Evolutionary conservation across 2,888 invertebrate genomes (phyloP).

Genomic region (Drosophila parthenogenetica): DNA sequence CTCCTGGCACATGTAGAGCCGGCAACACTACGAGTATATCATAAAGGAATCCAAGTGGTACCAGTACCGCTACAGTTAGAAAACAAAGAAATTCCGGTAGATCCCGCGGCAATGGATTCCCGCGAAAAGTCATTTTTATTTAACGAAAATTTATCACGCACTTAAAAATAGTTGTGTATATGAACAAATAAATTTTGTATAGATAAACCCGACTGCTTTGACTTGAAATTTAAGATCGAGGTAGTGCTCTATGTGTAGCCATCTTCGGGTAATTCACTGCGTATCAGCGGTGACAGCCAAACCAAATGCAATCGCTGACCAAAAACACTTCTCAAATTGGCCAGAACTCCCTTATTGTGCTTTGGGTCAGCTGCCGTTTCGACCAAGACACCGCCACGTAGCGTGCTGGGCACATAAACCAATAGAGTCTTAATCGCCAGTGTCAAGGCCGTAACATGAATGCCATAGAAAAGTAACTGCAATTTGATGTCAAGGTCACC

Average conservation of each 20-base stretch:
- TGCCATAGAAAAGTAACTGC: constrained; percentile 89
- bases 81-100: constrained; percentile 72
- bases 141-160: background rate
- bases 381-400: constrained; percentile 88
- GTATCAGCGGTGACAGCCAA: constrained; percentile 92
- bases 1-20: constrained; percentile 87
- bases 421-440: constrained; percentile 89
- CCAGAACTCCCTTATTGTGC: constrained; percentile 89
- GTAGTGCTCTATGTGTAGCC: constrained; percentile 87
- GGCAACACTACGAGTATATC: constrained; percentile 90
- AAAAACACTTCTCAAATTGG: constrained; percentile 91
- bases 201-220: background rate
- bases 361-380: constrained; percentile 81
- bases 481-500: constrained; percentile 86
- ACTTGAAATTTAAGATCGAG: no score
- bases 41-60: constrained; percentile 76
- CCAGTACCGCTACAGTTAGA: constrained; percentile 70
- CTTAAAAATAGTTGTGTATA: background rate
- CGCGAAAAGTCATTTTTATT: constrained; percentile 47
- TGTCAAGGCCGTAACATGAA: constrained; percentile 89
- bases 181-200: background rate
- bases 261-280: constrained; percentile 91
- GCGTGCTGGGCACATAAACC: constrained; percentile 90
- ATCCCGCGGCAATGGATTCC: constrained; percentile 42
- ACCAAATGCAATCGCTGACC: constrained; percentile 92